Percentiles rank a stretch among this genome's conserved stretches.
Conservation (phyloP, 2,113 vertebrate species). For the Elephantulus edwardii region DNA sequence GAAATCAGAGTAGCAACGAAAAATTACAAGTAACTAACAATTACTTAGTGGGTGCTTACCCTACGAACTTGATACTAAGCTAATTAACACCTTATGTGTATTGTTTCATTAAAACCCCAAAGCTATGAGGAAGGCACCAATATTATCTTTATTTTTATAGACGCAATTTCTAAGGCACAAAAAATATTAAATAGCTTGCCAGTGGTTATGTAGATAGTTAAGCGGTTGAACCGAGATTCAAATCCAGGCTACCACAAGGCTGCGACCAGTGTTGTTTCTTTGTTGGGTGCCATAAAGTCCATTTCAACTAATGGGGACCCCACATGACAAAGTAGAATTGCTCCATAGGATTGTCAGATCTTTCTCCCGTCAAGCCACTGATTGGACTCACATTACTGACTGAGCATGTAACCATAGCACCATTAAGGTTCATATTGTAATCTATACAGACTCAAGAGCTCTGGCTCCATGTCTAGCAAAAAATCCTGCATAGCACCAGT, state of each 20-base stretch:
- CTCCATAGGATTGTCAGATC: neutral
- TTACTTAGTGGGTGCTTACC: neutral
- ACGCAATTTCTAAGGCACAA: neutral
- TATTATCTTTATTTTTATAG: neutral
- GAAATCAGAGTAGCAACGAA: conserved; percentile 4
- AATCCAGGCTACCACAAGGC: neutral
- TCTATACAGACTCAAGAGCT: neutral
- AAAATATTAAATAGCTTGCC: conserved; percentile 4
- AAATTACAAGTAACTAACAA: neutral
- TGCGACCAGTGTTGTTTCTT: neutral
- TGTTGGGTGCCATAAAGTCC: neutral
- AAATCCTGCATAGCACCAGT: neutral
- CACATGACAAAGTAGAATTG: neutral
- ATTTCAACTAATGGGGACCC: neutral
- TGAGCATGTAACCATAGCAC: neutral
- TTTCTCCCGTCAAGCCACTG: neutral
- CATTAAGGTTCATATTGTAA: neutral
- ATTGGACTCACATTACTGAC: neutral
- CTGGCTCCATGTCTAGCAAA: neutral
- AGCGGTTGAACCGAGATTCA: neutral
- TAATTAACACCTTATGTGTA: neutral
- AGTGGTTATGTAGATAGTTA: neutral
- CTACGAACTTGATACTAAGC: neutral
- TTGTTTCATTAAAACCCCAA: neutral
- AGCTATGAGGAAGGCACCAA: neutral